phyloP scores from a whole-genome alignment of 2,113 vertebrate genomes.

The Callaeas wilsoni region DNA sequence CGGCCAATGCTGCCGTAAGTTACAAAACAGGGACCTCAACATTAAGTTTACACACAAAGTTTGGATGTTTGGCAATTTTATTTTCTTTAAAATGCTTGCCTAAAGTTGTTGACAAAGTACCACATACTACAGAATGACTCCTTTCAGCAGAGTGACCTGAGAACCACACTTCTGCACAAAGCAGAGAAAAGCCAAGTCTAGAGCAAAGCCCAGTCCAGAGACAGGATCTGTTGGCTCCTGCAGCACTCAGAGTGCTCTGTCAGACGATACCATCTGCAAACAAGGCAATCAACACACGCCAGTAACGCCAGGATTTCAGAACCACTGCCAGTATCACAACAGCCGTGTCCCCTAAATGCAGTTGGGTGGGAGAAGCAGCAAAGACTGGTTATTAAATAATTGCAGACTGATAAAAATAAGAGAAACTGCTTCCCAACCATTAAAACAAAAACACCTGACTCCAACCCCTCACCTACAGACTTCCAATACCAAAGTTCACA shows the following conservation, averaged over 20 bases:
- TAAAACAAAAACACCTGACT: not conserved
- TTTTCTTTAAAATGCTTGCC: not conserved
- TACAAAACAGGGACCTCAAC: not conserved
- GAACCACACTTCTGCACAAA: not conserved
- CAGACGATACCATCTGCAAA: not conserved
- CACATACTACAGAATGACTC: not conserved
- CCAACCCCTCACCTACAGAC: not conserved
- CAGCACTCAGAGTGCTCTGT: not conserved
- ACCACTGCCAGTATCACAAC: not conserved
- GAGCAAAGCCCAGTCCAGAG: not conserved
- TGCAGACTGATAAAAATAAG: not conserved
- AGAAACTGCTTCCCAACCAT: not conserved
- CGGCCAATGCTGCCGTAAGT: not conserved
- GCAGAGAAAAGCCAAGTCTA: not conserved
- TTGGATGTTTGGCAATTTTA: not conserved
- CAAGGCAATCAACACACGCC: not conserved
- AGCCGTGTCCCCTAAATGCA: not conserved
- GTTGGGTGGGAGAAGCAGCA: not conserved
- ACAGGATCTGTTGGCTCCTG: not conserved
- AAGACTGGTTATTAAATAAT: not conserved
- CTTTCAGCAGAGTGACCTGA: not conserved
- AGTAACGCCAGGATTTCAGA: not conserved
- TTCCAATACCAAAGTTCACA: not conserved
- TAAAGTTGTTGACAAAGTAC: not conserved
- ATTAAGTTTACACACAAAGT: not conserved